Conservation (phyloP, 2,797 vertebrate species). For the Sebastes taczanowskii region DNA sequence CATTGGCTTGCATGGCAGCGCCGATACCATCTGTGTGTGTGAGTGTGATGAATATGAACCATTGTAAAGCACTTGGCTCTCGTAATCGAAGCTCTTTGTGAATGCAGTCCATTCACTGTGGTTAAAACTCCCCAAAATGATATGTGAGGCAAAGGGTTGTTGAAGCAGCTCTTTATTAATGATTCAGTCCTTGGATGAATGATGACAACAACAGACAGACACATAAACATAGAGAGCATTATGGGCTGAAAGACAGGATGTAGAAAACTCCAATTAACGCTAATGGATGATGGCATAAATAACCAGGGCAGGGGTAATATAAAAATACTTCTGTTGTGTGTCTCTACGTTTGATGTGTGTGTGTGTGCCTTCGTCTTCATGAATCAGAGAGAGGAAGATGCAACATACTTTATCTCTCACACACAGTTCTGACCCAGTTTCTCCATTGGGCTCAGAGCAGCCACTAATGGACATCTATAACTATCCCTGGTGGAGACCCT, state of each 20-base stretch:
- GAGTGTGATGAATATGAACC: slow-evolving; percentile 20
- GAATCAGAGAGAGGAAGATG: slow-evolving; percentile 31
- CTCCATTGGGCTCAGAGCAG: slow-evolving; percentile 67
- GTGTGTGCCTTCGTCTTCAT: slow-evolving; percentile 15
- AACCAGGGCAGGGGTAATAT: slow-evolving; percentile 21
- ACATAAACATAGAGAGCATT: slow-evolving; percentile 9
- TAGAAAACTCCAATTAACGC: not conserved
- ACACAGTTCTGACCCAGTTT: slow-evolving; percentile 79
- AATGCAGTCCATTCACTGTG: slow-evolving; percentile 2
- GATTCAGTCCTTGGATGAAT: not conserved
- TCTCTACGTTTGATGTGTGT: not conserved
- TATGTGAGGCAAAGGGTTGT: not conserved
- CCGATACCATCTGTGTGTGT: not conserved
- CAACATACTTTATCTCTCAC: slow-evolving; percentile 36
- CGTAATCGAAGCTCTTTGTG: not conserved
- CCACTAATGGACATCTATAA: slow-evolving; percentile 79
- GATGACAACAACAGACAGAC: slow-evolving; percentile 17
- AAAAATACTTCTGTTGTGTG: slow-evolving; percentile 26
- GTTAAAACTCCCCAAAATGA: not conserved
- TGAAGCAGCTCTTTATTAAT: not conserved
- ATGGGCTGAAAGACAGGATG: not conserved
- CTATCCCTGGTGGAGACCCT: slow-evolving; percentile 69
- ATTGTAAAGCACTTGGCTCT: slow-evolving; percentile 23
- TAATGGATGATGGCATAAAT: slow-evolving; percentile 20
- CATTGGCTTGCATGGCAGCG: slow-evolving; percentile 8